phyloP scores from a whole-genome alignment of 2,113 vertebrate genomes.

The Epinephelus lanceolatus region DNA sequence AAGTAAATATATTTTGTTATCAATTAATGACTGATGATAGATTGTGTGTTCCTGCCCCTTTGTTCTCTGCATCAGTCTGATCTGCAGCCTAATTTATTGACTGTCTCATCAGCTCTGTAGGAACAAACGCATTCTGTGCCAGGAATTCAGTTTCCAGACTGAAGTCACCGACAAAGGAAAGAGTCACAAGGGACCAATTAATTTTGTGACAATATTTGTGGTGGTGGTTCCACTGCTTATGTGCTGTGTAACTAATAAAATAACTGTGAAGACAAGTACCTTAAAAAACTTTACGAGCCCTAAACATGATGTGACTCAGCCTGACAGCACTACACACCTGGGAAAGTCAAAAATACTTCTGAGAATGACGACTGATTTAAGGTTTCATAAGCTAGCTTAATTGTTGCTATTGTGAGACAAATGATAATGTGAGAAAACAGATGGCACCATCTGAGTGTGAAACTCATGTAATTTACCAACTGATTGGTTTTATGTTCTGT shows the following conservation, averaged over 20 bases:
- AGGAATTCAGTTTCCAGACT: neutral
- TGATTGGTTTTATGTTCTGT: neutral
- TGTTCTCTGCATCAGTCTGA: neutral
- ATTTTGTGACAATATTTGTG: neutral
- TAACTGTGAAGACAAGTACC: neutral
- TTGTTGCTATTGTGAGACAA: neutral
- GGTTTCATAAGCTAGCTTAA: neutral
- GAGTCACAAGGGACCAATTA: slow-evolving; percentile 4
- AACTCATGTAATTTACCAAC: neutral
- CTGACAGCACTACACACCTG: neutral
- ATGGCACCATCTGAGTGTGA: slow-evolving; percentile 11
- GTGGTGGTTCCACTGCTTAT: neutral
- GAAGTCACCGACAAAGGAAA: neutral
- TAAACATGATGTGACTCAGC: neutral
- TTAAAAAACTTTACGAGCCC: neutral
- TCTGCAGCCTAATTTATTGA: neutral
- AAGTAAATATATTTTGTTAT: neutral
- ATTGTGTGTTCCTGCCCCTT: neutral
- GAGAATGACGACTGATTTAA: too few species aligned
- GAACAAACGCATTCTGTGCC: neutral
- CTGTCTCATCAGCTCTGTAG: neutral
- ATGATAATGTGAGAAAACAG: neutral
- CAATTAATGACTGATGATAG: neutral
- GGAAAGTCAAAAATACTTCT: neutral
- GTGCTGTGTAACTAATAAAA: neutral